These are phyloP conservation scores for Rhyacichthys aspro DNA, from an alignment of 2,797 vertebrate genomes.

Conservation along the genomic window DNA sequence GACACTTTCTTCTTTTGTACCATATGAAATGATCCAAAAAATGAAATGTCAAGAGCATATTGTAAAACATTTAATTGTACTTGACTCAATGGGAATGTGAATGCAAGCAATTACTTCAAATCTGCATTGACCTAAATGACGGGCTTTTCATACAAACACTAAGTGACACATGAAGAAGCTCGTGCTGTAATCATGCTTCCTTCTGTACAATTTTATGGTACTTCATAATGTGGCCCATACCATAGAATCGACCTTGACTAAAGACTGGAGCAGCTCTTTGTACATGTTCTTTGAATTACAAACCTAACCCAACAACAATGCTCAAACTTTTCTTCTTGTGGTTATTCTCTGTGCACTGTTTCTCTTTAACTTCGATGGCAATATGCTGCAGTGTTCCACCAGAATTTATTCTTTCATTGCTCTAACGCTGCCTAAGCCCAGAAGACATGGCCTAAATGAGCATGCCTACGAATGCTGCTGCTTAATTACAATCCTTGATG, in stretches of 20 bases:
- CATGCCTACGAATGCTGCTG: constrained; percentile 72
- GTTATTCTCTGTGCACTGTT: constrained; percentile 61
- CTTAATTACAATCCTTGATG: constrained; percentile 77
- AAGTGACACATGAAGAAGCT: too few species aligned
- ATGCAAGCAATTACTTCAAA: not conserved
- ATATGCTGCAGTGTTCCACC: constrained; percentile 61
- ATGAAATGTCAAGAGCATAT: not conserved
- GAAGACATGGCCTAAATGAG: constrained; percentile 68
- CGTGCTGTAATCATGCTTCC: too few species aligned
- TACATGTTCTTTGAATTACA: too few species aligned
- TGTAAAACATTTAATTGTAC: not conserved
- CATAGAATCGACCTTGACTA: too few species aligned
- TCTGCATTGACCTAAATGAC: too few species aligned
- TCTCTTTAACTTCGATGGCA: constrained; percentile 44
- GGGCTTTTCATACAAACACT: too few species aligned
- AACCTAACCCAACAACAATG: too few species aligned
- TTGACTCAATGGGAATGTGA: not conserved
- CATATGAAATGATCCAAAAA: not conserved
- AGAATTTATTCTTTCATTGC: constrained; percentile 74
- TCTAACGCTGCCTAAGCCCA: constrained; percentile 68
- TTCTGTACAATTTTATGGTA: too few species aligned
- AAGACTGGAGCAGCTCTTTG: too few species aligned
- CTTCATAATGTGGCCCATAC: too few species aligned
- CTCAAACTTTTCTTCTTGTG: constrained; percentile 58
- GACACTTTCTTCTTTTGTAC: not conserved